These are phyloP conservation scores for Phthorimaea operculella DNA, from an alignment of 1,140 invertebrate genomes.

Conservation along the genomic window DNA sequence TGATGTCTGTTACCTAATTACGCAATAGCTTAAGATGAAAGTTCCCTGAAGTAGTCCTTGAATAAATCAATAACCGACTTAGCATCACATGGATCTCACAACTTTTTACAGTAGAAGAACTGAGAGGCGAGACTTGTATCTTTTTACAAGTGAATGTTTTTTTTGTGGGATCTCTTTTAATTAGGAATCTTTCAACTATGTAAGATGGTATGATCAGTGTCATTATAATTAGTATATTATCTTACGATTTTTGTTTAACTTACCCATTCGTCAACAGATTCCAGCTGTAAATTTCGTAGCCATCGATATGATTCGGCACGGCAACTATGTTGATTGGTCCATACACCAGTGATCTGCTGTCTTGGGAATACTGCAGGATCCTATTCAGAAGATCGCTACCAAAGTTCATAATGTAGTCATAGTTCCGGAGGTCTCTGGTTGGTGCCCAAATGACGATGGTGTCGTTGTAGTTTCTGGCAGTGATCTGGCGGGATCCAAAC, in stretches of 20 bases:
- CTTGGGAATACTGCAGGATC: constrained; percentile 38
- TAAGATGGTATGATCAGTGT: no score
- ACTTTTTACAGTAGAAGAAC: no score
- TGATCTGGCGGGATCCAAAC: constrained; percentile 25
- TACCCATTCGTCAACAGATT: constrained; percentile 54
- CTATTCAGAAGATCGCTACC: constrained; percentile 41
- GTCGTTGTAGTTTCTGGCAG: constrained; percentile 33
- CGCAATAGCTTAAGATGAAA: no score
- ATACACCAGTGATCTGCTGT: constrained; percentile 35
- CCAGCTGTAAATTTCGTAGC: constrained; percentile 53
- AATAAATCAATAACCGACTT: no score
- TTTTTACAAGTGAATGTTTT: no score
- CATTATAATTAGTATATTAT: no score
- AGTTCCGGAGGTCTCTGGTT: constrained; percentile 24
- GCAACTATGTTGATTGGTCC: constrained; percentile 53
- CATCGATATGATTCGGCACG: constrained; percentile 37
- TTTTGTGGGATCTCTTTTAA: no score
- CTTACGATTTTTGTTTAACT: constrained; percentile 13
- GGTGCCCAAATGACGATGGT: constrained; percentile 46
- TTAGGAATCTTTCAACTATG: no score
- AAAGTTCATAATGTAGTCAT: constrained; percentile 37
- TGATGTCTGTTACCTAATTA: no score
- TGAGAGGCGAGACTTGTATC: no score
- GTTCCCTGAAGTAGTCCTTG: no score
- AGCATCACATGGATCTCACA: no score